These are phyloP conservation scores for Melipona beecheii DNA, from an alignment of 2,888 invertebrate species.

Conservation along the genomic window DNA sequence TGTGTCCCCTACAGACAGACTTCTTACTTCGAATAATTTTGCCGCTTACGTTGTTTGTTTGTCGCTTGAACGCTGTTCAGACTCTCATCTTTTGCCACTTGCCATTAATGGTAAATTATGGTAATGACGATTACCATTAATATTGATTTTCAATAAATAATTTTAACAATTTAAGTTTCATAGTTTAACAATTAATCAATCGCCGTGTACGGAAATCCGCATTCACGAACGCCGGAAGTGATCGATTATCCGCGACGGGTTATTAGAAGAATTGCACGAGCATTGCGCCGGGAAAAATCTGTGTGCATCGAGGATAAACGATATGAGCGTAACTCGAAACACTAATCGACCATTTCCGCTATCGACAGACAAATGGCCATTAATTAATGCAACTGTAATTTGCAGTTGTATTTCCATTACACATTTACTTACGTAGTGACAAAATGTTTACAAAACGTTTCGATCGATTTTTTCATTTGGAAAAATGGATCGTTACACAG, in stretches of 20 bases:
- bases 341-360: constrained; percentile 4
- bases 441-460: not conserved
- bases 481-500: not conserved
- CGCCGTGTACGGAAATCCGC: not conserved
- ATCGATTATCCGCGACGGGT: not conserved
- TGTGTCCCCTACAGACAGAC: too few species aligned
- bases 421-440: not conserved
- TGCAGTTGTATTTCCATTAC: constrained; percentile 6
- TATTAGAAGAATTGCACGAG: not conserved
- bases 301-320: not conserved
- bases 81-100: not conserved
- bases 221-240: constrained; percentile 12
- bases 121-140: too few species aligned
- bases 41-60: not conserved
- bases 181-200: not conserved
- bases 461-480: not conserved
- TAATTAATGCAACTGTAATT: constrained; percentile 27
- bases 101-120: too few species aligned
- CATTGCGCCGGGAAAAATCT: constrained; percentile 7
- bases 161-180: not conserved
- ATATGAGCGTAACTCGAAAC: not conserved
- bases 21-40: not conserved
- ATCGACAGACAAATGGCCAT: not conserved
- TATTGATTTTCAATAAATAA: not conserved
- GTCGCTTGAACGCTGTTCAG: not conserved